phyloP scores from a whole-genome alignment of 2,113 vertebrate species.

The Brachypodius melanocephalos region DNA sequence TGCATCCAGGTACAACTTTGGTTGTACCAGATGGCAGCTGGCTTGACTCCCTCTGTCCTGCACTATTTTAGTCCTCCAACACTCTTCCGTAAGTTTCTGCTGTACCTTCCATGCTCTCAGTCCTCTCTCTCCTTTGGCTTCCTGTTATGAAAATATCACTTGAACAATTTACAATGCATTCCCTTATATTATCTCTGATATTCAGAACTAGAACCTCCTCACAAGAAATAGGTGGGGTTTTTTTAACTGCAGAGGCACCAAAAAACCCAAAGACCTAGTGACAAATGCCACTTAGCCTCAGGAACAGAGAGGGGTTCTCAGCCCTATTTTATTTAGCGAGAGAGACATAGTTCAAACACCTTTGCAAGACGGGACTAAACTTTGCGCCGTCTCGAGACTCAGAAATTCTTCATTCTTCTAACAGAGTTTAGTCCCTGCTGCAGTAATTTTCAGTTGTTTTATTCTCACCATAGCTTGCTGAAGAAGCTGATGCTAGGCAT shows the following conservation, averaged over 20 bases:
- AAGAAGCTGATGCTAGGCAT: neutral
- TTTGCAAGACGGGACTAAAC: neutral
- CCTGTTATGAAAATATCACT: neutral
- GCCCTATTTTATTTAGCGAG: neutral
- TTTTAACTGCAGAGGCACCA: neutral
- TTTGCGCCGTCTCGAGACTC: neutral
- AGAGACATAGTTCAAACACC: neutral
- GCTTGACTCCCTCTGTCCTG: neutral
- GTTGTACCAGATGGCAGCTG: neutral
- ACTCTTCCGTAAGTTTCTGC: neutral
- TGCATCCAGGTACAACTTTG: neutral
- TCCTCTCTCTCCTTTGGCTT: accelerated
- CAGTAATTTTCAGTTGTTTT: neutral
- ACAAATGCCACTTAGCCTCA: neutral
- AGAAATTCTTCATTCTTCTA: neutral
- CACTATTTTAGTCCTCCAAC: neutral
- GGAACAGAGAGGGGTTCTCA: neutral
- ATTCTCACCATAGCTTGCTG: neutral
- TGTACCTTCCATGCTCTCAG: neutral
- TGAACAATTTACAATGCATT: neutral
- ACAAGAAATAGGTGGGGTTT: neutral
- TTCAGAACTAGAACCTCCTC: neutral
- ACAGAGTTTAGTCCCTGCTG: neutral
- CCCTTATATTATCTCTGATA: neutral
- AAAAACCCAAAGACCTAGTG: neutral